These are phyloP conservation scores for Onthophagus taurus DNA, from an alignment of 1,140 invertebrate genomes.

Conservation along the genomic window DNA sequence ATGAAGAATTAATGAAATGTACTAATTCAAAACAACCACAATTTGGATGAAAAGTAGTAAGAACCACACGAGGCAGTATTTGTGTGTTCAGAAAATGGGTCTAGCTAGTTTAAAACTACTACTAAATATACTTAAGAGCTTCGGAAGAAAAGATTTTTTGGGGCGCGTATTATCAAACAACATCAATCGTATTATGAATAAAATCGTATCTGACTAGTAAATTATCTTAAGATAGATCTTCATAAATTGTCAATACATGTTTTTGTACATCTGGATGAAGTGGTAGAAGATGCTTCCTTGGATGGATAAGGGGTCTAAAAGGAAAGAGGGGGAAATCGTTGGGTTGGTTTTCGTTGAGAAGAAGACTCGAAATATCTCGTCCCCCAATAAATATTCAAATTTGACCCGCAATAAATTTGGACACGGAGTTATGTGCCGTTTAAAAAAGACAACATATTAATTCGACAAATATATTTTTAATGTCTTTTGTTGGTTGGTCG, in stretches of 20 bases:
- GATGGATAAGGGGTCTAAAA: slow-evolving; percentile 5
- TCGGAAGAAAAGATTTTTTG: no score
- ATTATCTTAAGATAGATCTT: neutral
- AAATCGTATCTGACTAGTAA: neutral
- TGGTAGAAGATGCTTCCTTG: no score
- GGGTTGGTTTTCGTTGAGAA: neutral
- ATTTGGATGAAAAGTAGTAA: no score
- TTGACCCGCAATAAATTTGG: slow-evolving; percentile 27
- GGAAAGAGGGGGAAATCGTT: neutral
- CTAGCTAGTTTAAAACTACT: no score
- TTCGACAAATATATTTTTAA: slow-evolving; percentile 30
- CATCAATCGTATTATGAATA: neutral
- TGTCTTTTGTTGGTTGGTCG: no score
- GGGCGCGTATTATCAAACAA: neutral
- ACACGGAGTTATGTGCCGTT: slow-evolving; percentile 28
- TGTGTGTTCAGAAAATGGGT: no score
- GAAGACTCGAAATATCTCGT: slow-evolving; percentile 17
- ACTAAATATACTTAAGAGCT: no score
- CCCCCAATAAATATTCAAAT: slow-evolving; percentile 33
- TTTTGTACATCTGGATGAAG: no score
- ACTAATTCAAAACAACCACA: no score
- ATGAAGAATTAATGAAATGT: no score
- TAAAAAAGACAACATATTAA: slow-evolving; percentile 30
- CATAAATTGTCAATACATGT: neutral
- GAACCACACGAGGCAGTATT: no score